Percentiles rank a stretch among this genome's conserved stretches.
phyloP scores from a whole-genome alignment of 2,113 vertebrate species.

The Perognathus longimembris region DNA sequence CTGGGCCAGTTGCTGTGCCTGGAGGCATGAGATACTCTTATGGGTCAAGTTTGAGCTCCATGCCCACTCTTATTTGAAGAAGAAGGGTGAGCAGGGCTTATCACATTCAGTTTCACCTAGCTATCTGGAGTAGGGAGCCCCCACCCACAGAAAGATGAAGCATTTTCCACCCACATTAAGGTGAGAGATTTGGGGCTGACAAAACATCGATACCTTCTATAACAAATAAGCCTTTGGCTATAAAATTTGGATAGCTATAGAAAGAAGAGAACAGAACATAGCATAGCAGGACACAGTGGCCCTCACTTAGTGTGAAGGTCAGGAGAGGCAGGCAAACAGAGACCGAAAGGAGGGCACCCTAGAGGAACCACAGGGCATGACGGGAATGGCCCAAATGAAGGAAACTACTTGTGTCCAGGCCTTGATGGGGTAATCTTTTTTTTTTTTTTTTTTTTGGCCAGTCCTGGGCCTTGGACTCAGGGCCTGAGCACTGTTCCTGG shows the following conservation, averaged over 20 bases:
- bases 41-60: background rate
- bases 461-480: too few relatives aligned
- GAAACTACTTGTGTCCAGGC: background rate
- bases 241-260: background rate
- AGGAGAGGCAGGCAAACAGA: background rate
- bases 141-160: background rate
- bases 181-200: background rate
- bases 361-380: too few relatives aligned
- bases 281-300: accelerated
- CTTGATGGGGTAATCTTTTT: background rate
- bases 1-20: background rate
- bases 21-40: background rate
- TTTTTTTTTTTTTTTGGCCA: too few relatives aligned
- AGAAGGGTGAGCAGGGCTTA: background rate
- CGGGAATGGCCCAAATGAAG: accelerated
- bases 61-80: background rate
- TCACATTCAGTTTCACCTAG: background rate
- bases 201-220: background rate
- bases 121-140: background rate
- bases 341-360: background rate
- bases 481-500: too few relatives aligned
- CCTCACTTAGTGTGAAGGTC: background rate
- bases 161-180: background rate
- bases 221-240: background rate
- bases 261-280: background rate